These are phyloP conservation scores for Venustoraphidia nigricollis DNA, from an alignment of 2,888 invertebrate genomes.

Conservation along the genomic window DNA sequence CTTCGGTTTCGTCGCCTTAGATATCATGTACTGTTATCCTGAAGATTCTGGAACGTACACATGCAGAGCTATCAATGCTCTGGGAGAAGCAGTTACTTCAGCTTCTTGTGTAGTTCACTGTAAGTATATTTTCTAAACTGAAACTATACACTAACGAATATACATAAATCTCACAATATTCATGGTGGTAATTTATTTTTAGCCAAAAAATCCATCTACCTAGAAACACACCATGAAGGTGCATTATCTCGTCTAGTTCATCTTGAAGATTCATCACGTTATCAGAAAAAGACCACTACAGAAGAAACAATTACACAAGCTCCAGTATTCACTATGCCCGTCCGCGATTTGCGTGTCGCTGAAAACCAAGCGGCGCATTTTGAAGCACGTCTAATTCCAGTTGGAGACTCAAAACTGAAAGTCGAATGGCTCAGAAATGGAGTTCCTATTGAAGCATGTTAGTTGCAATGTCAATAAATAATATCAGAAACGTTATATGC, in stretches of 20 bases:
- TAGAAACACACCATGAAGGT: conserved; percentile 79
- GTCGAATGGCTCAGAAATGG: conserved; percentile 91
- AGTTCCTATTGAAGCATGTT: conserved; percentile 77
- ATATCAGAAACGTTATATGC: neutral
- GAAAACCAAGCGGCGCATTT: conserved; percentile 91
- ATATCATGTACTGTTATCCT: conserved; percentile 87
- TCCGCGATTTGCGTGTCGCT: conserved; percentile 69
- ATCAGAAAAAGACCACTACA: conserved; percentile 54
- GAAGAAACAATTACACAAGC: conserved; percentile 75
- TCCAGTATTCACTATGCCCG: conserved; percentile 83
- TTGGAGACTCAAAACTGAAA: conserved; percentile 81
- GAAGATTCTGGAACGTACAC: conserved; percentile 96
- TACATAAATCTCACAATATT: neutral
- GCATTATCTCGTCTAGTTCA: conserved; percentile 67
- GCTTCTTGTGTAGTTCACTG: conserved; percentile 73
- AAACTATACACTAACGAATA: conserved; percentile 4
- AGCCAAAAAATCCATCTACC: conserved; percentile 65
- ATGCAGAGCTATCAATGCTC: conserved; percentile 77
- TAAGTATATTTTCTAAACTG: conserved; percentile 22
- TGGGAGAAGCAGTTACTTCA: conserved; percentile 87
- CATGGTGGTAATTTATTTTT: conserved; percentile 8
- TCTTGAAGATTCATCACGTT: conserved; percentile 63
- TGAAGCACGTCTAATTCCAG: conserved; percentile 85
- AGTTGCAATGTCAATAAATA: conserved; percentile 22
- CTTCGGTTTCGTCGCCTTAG: conserved; percentile 93